Evolutionary conservation across 2,888 invertebrate species (phyloP).

Genomic region (Parasteatoda lunata): DNA sequence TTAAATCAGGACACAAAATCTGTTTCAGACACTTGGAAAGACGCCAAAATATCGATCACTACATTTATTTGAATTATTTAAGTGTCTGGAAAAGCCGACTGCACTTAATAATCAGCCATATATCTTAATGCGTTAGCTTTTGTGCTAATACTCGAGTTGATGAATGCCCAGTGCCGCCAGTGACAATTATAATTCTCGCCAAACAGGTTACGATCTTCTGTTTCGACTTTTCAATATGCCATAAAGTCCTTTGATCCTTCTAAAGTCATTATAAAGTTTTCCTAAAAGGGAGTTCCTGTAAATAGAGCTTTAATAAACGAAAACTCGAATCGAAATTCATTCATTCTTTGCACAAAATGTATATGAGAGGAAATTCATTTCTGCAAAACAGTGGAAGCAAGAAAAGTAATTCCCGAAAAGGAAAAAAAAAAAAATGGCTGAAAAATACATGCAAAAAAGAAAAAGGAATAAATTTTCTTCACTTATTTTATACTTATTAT

Average conservation of each 20-base stretch:
- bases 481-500: neutral
- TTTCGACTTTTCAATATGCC: conserved; percentile 15
- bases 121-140: conserved; percentile 9
- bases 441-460: conserved; percentile 3
- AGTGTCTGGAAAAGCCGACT: neutral
- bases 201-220: conserved; percentile 23
- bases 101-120: conserved; percentile 25
- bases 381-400: conserved; percentile 45
- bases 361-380: conserved; percentile 54
- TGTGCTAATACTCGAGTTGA: too few relatives aligned
- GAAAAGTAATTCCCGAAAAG: conserved; percentile 59
- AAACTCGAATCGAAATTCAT: conserved; percentile 35
- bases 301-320: neutral
- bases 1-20: neutral
- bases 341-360: conserved; percentile 34
- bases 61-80: conserved; percentile 31
- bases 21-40: neutral
- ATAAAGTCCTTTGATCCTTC: conserved; percentile 7
- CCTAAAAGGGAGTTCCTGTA: neutral
- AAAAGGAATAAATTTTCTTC: conserved; percentile 40
- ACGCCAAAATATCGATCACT: conserved; percentile 13
- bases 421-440: neutral
- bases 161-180: too few relatives aligned
- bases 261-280: neutral
- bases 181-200: conserved; percentile 22